Conservation (phyloP, 30 jellyfish, hydroid and myxozoan species). For the Aurelia coerulea region DNA sequence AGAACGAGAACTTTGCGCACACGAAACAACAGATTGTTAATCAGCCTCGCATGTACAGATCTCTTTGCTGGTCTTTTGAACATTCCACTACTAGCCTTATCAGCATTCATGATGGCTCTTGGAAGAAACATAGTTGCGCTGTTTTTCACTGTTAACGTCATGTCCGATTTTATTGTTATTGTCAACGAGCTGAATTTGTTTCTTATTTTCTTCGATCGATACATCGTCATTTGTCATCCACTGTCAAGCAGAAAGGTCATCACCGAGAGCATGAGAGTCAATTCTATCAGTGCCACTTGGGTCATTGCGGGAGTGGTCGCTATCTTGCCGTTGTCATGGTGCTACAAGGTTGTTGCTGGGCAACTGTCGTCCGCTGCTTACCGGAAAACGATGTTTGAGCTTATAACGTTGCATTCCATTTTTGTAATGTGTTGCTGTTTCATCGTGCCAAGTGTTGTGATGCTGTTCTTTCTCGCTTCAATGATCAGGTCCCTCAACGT, state of each 20-base stretch:
- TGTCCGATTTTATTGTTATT: conserved; percentile 55
- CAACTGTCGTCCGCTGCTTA: conserved; percentile 15
- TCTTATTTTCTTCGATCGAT: conserved; percentile 63
- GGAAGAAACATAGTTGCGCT: conserved; percentile 7
- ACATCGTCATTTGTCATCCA: conserved; percentile 66
- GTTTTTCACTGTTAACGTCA: conserved; percentile 41
- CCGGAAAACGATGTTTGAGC: conserved; percentile 15
- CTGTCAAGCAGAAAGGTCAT: conserved; percentile 52
- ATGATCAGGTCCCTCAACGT: conserved; percentile 39
- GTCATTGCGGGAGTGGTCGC: conserved; percentile 41
- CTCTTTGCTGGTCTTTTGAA: conserved; percentile 56
- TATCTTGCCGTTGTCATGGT: conserved; percentile 60
- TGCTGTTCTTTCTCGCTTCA: conserved; percentile 54
- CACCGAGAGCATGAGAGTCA: conserved; percentile 18
- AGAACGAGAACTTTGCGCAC: conserved; percentile 48
- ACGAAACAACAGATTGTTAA: conserved; percentile 46
- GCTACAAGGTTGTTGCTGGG: conserved; percentile 64
- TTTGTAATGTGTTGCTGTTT: conserved; percentile 57
- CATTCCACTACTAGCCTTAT: conserved; percentile 41
- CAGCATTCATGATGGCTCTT: conserved; percentile 27
- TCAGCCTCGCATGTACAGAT: conserved; percentile 71
- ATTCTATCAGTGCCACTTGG: conserved; percentile 32
- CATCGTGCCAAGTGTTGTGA: conserved; percentile 58
- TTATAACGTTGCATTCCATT: conserved; percentile 57
- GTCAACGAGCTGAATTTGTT: conserved; percentile 66